Base-by-base conservation (phyloP, 2,888 invertebrate genomes). In the Helleia helle region DNA sequence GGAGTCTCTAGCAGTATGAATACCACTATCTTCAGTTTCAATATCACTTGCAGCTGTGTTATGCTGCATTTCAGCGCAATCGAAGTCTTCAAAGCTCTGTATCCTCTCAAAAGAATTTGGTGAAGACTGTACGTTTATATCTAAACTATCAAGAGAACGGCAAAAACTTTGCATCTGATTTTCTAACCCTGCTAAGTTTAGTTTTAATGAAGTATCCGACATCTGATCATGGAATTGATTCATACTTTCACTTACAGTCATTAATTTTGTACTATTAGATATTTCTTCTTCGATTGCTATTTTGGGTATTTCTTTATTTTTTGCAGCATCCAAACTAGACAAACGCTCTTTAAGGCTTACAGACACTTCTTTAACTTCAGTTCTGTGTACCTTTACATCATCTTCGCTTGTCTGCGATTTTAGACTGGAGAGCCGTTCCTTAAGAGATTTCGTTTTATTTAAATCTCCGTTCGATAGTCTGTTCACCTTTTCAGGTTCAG, bases 1-100 rank as follows among this genome's bases (percentile, higher is more conserved):
- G 55, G 92, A 92, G 41, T 91, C 93, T 62, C 92, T 90, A 2
- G 93, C 92, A 3, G 92, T 91, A 54, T 93, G 93, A 47, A 92
- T 91, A 2, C 92, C 92, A 48, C 91, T 91, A 61, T 94, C 93
- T 71, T 94, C 93, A 27, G 90, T 87, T 66, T 91, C 92, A 29
- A 88, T 90, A 52, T 90, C 87, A 47, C 87, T 87, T 43, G 84
- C 84, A 34, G 88, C 87, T 25, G 79, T 80, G 46, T 79, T 81
- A 48, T 80, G 81, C 50, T 89, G 84, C 61, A 90, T 79, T 54
- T 90, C 90, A n/a, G 85, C 75, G 40, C 88, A 87, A 48, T 83
- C 86, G 47, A 90, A 83, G 52, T 89, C 89, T 68, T 90, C 89
- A 45, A 89, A 71, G 57, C 89, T 88, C 66, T 90, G 89, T 38